Base-by-base conservation (phyloP, 2,113 vertebrate species). In the Phainopepla nitens region DNA sequence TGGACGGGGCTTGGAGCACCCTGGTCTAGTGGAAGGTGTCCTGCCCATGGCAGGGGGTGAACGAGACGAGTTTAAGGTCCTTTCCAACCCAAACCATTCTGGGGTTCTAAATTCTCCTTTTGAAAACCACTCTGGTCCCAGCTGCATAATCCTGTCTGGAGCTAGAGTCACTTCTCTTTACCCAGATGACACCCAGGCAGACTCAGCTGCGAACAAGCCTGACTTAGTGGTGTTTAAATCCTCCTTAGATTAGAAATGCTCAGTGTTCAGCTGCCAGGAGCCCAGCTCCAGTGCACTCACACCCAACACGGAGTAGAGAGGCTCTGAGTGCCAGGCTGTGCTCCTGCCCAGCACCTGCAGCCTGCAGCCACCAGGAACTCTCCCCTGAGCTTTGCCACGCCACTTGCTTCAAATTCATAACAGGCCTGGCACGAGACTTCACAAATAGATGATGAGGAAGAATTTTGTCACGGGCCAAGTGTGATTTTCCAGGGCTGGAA, bases 331-430 rank as follows among this genome's bases (percentile, higher is more conserved):
- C 65, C 47, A 28, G 44, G 65, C 84, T 84, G 8, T 15, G 62
- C 33, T 53, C 69, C 69, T 51, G 62, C 61, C 61, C 76, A 71
- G 65, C 70, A 41, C 29, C 81, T 18, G 11, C n/a, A 73, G 13
- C 28, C 83, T 17, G 11, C 35, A 76, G 15, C 18, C 33, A 64
- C 22, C 45, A 51, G n/a, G 5, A 33, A 4, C 36, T 1, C 5
- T 6, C 24, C 39, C 47, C 14, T 7, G 3, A 1, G n/a, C 56
- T 54, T 13, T 78, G 61, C 15, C 27, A 47, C 1, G 0, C 33
- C 19, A 7, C 18, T 57, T 10, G 6, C 68, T 64, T 39, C 68
- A 10, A 35, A 75, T 47, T 45, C 41, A 0, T 12, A 90, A n/a
- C 44, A 87, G 25, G 0, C 2, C 0, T 10, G 1, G n/a, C 72